Percentiles rank a stretch among this genome's conserved stretches.
phyloP scores from a whole-genome alignment of 2,113 vertebrate genomes.

The Clinocottus analis region DNA sequence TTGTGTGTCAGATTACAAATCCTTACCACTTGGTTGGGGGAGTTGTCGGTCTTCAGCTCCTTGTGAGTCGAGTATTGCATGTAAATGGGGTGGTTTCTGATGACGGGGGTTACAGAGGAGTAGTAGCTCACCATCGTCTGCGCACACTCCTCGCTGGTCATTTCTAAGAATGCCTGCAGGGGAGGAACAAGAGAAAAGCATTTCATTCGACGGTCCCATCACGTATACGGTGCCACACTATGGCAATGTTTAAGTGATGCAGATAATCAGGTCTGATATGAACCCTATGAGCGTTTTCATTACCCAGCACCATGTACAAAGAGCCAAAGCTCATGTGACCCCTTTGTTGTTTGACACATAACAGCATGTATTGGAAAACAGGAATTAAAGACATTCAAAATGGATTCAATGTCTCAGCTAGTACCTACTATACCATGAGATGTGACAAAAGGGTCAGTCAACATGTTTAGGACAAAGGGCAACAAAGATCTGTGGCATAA shows the following conservation, averaged over 20 bases:
- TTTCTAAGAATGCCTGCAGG: conserved; percentile 93
- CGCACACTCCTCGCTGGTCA: conserved; percentile 94
- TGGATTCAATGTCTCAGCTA: conserved; percentile 1
- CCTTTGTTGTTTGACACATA: background rate
- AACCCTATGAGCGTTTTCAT: background rate
- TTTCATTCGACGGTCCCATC: background rate
- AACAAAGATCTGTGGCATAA: conserved; percentile 5
- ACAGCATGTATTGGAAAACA: background rate
- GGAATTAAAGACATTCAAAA: conserved; percentile 1
- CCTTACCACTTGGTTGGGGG: conserved; percentile 94
- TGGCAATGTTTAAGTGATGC: background rate
- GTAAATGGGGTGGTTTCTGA: conserved; percentile 94
- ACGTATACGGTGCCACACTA: background rate
- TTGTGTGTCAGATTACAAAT: background rate
- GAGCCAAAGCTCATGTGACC: background rate
- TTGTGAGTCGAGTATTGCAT: conserved; percentile 99
- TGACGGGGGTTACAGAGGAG: conserved; percentile 91
- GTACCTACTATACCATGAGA: background rate
- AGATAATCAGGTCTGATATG: background rate
- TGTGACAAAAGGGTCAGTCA: conserved; percentile 34
- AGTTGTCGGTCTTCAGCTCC: conserved; percentile 97
- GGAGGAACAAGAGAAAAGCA: conserved; percentile 11
- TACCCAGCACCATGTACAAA: background rate
- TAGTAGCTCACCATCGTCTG: conserved; percentile 99
- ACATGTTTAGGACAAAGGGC: conserved; percentile 1